Conservation (phyloP, 2,888 invertebrate species). For the Pollenia angustigena region DNA sequence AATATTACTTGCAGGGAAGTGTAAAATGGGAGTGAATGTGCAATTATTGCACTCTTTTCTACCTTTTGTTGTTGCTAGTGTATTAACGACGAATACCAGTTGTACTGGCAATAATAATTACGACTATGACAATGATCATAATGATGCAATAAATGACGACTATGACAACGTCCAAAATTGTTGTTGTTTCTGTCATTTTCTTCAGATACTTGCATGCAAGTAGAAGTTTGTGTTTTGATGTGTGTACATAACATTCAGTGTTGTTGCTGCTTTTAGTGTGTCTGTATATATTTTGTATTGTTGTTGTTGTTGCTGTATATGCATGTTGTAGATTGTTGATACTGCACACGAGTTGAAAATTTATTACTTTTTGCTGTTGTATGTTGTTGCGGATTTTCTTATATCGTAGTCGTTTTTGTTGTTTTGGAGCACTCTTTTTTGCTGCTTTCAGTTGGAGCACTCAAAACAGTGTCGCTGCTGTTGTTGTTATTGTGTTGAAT, state of each 20-base stretch:
- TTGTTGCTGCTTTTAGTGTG: constrained; percentile 30
- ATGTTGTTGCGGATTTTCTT: constrained; percentile 32
- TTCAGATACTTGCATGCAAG: not conserved
- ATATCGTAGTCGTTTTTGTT: constrained; percentile 24
- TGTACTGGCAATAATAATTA: constrained; percentile 11
- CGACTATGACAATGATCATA: constrained; percentile 44
- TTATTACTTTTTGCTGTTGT: constrained; percentile 56
- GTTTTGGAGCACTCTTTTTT: constrained; percentile 43
- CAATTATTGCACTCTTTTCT: not conserved
- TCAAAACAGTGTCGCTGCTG: constrained; percentile 33
- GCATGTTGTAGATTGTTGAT: constrained; percentile 66
- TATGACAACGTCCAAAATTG: constrained; percentile 53
- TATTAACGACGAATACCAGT: no score
- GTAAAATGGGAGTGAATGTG: no score
- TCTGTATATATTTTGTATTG: constrained; percentile 22
- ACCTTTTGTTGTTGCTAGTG: not conserved
- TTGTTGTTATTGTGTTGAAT: constrained; percentile 52
- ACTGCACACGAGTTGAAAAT: constrained; percentile 80
- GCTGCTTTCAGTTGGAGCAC: constrained; percentile 60
- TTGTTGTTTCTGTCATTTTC: not conserved
- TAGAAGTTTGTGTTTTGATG: constrained; percentile 14
- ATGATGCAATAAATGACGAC: constrained; percentile 48
- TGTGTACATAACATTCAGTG: constrained; percentile 60
- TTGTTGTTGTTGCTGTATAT: constrained; percentile 28
- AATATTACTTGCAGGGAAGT: no score